A percentile compares a stretch with the other conserved stretches of the same genome.
These are phyloP conservation scores for Hirtodrosophila alboralis DNA, from an alignment of 2,888 invertebrate species.

Conservation along the genomic window DNA sequence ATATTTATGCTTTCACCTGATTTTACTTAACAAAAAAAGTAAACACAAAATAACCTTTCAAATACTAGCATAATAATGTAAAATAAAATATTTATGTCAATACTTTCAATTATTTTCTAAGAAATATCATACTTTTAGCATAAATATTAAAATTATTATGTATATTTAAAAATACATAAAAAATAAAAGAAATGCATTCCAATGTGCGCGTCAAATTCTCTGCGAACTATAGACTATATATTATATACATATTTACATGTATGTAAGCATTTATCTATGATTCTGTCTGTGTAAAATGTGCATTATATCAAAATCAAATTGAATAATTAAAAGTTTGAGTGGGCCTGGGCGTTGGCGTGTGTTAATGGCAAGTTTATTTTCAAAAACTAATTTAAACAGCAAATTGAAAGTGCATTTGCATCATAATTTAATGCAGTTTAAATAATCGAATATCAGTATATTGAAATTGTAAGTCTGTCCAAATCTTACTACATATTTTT, in stretches of 20 bases:
- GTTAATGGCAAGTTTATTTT: slow-evolving; percentile 61
- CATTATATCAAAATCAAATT: slow-evolving; percentile 39
- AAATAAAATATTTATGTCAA: too few relatives aligned
- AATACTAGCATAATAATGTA: too few relatives aligned
- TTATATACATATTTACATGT: too few relatives aligned
- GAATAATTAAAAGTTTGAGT: slow-evolving; percentile 28
- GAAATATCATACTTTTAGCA: too few relatives aligned
- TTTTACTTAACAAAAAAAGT: too few relatives aligned
- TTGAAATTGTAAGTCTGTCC: neutral
- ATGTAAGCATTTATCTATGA: neutral
- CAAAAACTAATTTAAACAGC: slow-evolving; percentile 55
- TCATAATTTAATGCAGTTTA: slow-evolving; percentile 38
- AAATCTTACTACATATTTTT: too few relatives aligned
- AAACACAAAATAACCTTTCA: too few relatives aligned
- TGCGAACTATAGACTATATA: neutral
- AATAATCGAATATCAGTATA: slow-evolving; percentile 22
- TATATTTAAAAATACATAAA: too few relatives aligned
- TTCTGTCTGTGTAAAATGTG: neutral
- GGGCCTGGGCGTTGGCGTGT: too few relatives aligned
- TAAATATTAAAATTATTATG: too few relatives aligned
- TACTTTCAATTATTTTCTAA: too few relatives aligned
- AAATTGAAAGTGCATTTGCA: slow-evolving; percentile 49
- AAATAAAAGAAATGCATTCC: slow-evolving; percentile 1
- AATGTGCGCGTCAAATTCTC: slow-evolving; percentile 8
- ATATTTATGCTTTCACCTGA: too few relatives aligned